These are phyloP conservation scores for Synaphobranchus kaupii DNA, from an alignment of 2,797 vertebrate species.

Conservation along the genomic window DNA sequence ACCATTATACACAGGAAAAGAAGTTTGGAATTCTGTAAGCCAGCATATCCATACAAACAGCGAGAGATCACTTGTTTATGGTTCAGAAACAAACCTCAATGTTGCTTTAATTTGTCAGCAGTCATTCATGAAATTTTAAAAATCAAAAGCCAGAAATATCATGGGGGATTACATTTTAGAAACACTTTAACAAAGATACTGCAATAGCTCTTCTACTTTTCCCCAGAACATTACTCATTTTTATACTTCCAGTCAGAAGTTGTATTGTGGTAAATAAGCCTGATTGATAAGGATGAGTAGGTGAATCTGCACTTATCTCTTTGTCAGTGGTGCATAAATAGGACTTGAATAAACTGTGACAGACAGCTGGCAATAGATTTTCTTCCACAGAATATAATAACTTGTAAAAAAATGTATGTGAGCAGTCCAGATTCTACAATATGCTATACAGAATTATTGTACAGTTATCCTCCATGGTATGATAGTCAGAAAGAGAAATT, in stretches of 20 bases:
- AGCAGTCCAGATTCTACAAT: not conserved
- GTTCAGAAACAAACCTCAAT: not conserved
- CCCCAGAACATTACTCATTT: not conserved
- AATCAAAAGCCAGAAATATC: not conserved
- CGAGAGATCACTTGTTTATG: not conserved
- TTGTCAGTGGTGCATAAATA: not conserved
- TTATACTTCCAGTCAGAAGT: not conserved
- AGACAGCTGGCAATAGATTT: not conserved
- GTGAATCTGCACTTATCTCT: not conserved
- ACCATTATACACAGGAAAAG: not conserved
- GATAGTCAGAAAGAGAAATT: not conserved
- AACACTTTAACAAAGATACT: not conserved
- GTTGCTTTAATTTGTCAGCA: not conserved
- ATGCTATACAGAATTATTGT: not conserved
- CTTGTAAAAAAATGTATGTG: not conserved
- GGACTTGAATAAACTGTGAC: not conserved
- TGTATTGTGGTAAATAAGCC: not conserved
- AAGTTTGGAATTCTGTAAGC: not conserved
- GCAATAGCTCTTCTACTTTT: not conserved
- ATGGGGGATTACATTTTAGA: not conserved
- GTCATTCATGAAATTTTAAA: not conserved
- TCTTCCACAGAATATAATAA: not conserved
- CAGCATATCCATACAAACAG: not conserved
- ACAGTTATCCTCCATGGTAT: not conserved
- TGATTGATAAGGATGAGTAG: slow-evolving; percentile 2